Evolutionary conservation across 2,888 invertebrate genomes (phyloP), one percentile per base, ranked within the genome.

Genomic region (Cyclophora punctaria): DNA sequence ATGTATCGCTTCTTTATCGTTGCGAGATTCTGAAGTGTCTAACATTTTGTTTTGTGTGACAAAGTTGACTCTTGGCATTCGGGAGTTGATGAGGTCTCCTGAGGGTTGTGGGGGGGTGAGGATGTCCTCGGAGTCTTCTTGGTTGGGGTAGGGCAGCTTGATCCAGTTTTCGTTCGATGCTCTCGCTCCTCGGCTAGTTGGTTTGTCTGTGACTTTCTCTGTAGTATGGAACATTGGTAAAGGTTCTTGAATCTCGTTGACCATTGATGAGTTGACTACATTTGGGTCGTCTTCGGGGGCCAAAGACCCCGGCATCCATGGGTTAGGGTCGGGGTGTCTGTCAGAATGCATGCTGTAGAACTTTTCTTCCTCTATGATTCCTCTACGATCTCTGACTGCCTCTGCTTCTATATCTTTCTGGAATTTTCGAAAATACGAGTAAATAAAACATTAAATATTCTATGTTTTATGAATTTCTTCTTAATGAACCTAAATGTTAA

Each of bases 21-120:
- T 84, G 46, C 89, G 78, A 3, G 87, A 87, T 71, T 89, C 89
- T 0, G 89, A 84, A 7, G 88, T 73, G 64, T 89, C 87, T 34
- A 89, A 62, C 1, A 73, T 71, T 79, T 90, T 90, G 56, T 91
- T 90, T 67, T 92, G 92, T 0, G 92, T 93, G 7, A 92, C 91
- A 62, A 93, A 93, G 71, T 92, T 91, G 1, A 92, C 91, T 62
- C 92, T 75, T 0, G 92, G 92, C 76, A 92, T 91, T 60, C 92
- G 78, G 3, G 91, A 86, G 64, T 88, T 90, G 34, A 89, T 82
- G 2, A 90, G 78, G 33, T 91, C 91, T 51, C 89, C 90, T 3
- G 88, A 88, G 4, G 89, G 85, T 59, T 88, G 81, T 0, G 90
- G 87, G 37, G 90, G 90, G 0, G 90, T 83, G 3, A 91, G 74